Base-by-base conservation (phyloP, 2,113 vertebrate genomes). In the Cebus imitator region DNA sequence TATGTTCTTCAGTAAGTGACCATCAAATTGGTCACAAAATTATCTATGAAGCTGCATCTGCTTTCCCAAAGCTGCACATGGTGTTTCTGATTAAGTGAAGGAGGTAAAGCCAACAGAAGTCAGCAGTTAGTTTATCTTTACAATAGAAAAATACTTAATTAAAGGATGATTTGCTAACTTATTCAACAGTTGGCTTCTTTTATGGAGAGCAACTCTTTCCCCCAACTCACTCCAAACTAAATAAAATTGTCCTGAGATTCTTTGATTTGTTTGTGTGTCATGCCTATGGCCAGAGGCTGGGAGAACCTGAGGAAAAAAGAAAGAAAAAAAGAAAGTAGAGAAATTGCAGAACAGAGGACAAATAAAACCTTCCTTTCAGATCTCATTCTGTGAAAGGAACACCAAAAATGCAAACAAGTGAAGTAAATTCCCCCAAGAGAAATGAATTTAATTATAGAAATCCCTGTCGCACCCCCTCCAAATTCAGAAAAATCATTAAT, bases 391-490 rank as follows among this genome's bases (percentile, higher is more conserved):
- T 82, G 50, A 87, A 79, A 97, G 35, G 93, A 72, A 79, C 43
- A 68, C 25, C 16, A 76, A 91, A 95, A 95, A 97, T 75, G 85
- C 61, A 91, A 95, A 97, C 82, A 95, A 97, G 61, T 78, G 45
- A 98, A 91, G 72, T 45, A 18, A 85, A 87, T 89, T 86, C 93
- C 86, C 96, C 83, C 4, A 37, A 94, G 93, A 97, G 89, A 96
- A 90, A 87, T 94, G 90, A 87, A 96, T 97, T 98, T 98, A 98
- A 98, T 98, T 98, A 97, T 92, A 98, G 92, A 97, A 98, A 96
- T 92, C 93, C 87, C 75, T 97, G 91, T 78, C 16, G 0, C 32
- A 32, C 66, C 16, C 32, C 27, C 52, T 72, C 30, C 57, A 83
- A 94, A 92, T 83, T 70, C 81, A 95, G 61, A 93, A 97, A 96